phyloP scores from a whole-genome alignment of 2,113 vertebrate species.

The Aythya baeri region DNA sequence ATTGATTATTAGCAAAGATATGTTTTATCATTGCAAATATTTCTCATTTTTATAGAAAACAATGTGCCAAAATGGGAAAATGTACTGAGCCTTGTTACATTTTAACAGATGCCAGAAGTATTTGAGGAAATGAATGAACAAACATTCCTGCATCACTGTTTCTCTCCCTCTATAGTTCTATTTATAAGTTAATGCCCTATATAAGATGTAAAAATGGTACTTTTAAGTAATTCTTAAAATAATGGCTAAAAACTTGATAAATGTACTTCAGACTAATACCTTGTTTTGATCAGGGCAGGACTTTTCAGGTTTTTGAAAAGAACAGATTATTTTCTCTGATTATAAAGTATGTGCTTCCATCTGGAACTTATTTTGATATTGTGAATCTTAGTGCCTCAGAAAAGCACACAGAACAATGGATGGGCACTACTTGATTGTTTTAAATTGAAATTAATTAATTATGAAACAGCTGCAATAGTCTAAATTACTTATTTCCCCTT shows the following conservation, averaged over 20 bases:
- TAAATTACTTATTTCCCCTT: slow-evolving; percentile 60
- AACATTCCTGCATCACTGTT: neutral
- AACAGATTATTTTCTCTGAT: neutral
- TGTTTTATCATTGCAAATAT: slow-evolving; percentile 23
- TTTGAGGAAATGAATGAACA: slow-evolving; percentile 16
- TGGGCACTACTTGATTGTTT: slow-evolving; percentile 31
- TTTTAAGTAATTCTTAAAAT: neutral
- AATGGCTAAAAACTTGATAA: neutral
- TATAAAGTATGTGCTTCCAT: slow-evolving; percentile 23
- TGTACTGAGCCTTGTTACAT: neutral
- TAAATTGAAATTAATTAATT: slow-evolving; percentile 69
- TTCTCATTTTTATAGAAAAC: slow-evolving; percentile 14
- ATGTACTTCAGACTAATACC: neutral
- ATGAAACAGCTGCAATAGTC: slow-evolving; percentile 46
- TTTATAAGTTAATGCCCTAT: neutral
- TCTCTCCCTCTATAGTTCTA: neutral
- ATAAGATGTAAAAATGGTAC: neutral
- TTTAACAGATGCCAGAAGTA: slow-evolving; percentile 31
- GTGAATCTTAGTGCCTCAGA: slow-evolving; percentile 24
- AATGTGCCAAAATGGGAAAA: neutral
- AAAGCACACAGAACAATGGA: slow-evolving; percentile 46
- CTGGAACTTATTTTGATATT: slow-evolving; percentile 54
- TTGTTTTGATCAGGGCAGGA: neutral
- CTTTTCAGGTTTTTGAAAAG: slow-evolving; percentile 7
- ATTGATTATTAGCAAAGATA: slow-evolving; percentile 40